Evolutionary conservation across 2,797 vertebrate genomes (phyloP).

Genomic region (Rhodeus uyekii): DNA sequence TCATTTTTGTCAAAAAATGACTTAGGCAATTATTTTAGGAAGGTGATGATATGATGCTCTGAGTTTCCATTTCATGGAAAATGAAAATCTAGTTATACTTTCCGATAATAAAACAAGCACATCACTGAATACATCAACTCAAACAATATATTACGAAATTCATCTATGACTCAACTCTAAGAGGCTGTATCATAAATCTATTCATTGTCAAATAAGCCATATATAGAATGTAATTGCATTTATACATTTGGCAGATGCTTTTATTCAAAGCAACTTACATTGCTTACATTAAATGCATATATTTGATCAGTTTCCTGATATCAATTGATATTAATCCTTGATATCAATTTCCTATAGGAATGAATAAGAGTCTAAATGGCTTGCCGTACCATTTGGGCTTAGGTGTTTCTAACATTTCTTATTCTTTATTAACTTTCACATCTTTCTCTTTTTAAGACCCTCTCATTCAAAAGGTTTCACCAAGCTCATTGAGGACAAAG

Average conservation of each 20-base stretch:
- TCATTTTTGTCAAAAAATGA: no score
- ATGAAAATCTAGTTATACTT: background rate
- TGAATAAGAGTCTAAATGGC: no score
- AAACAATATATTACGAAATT: background rate
- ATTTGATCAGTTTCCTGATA: background rate
- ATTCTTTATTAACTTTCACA: background rate
- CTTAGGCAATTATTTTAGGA: no score
- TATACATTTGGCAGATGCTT: background rate
- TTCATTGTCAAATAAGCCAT: no score
- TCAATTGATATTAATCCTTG: no score
- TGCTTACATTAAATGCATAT: background rate
- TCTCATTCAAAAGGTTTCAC: background rate
- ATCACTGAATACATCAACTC: background rate
- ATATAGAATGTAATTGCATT: no score
- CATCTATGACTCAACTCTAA: background rate
- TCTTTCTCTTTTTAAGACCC: background rate
- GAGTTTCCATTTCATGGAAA: background rate
- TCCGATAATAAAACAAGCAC: background rate
- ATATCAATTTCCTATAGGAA: no score
- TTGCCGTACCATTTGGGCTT: background rate
- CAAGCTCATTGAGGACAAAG: background rate
- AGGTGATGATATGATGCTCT: background rate
- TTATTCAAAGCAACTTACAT: background rate
- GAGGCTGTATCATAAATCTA: background rate
- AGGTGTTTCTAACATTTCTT: background rate